Evolutionary conservation across 2,888 invertebrate genomes (phyloP).

Genomic region (Lasioglossum villosulum): DNA sequence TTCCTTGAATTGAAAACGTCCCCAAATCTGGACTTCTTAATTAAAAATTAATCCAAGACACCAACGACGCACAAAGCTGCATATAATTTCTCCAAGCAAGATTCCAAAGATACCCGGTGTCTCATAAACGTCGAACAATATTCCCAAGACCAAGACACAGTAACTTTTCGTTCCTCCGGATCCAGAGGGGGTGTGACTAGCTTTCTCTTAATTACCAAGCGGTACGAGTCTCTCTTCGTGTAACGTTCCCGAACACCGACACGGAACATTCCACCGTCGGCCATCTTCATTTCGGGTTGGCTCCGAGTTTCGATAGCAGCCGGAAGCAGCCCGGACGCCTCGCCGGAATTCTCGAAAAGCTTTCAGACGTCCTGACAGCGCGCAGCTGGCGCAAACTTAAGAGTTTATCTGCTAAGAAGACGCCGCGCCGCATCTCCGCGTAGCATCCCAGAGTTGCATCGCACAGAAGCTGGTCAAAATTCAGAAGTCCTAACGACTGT

Average conservation of each 20-base stretch:
- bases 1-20: too few species aligned
- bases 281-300: not conserved
- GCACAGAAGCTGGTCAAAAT: not conserved
- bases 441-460: not conserved
- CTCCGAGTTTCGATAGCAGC: conserved; percentile 21
- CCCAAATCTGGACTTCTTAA: not conserved
- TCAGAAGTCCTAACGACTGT: not conserved
- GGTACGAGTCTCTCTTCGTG: not conserved
- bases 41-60: not conserved
- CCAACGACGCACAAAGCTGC: not conserved
- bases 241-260: not conserved
- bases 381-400: conserved; percentile 47
- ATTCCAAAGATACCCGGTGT: not conserved
- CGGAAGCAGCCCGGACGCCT: not conserved
- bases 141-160: not conserved
- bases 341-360: conserved; percentile 29
- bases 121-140: not conserved
- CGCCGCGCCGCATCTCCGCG: not conserved
- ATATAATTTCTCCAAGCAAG: not conserved
- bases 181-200: not conserved
- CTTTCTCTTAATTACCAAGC: not conserved
- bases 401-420: conserved; percentile 67
- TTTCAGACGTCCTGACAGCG: conserved; percentile 36
- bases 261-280: not conserved
- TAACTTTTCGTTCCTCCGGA: not conserved